Conservation (phyloP, 2,888 invertebrate genomes). For the Aspidapion aeneum region DNA sequence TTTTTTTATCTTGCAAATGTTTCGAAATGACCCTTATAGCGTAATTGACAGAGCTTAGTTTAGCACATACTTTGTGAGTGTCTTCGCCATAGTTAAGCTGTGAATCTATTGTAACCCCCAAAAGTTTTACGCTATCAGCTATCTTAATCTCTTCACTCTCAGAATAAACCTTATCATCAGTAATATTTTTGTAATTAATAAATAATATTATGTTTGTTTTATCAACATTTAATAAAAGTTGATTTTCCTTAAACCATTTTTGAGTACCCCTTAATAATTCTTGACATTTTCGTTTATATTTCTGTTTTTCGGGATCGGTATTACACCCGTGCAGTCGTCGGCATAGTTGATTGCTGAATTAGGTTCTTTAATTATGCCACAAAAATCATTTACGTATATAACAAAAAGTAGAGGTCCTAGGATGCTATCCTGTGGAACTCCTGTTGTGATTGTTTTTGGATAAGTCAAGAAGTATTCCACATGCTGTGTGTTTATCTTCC, state of each 20-base stretch:
- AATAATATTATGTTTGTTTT: neutral
- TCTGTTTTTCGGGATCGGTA: neutral
- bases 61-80: neutral
- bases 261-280: neutral
- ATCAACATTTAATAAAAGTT: neutral
- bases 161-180: neutral
- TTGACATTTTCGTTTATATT: neutral
- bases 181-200: neutral
- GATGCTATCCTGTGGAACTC: neutral
- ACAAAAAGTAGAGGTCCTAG: neutral
- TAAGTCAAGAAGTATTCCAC: too few relatives aligned
- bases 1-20: neutral
- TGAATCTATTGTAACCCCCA: neutral
- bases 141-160: neutral
- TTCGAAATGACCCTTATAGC: neutral
- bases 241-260: neutral
- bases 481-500: too few relatives aligned
- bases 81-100: neutral
- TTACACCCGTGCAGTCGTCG: neutral
- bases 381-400: neutral
- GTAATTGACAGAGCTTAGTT: neutral
- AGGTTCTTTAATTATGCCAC: neutral
- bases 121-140: neutral
- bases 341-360: neutral
- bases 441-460: too few relatives aligned